Conservation (phyloP, 2,113 vertebrate genomes). For the Polyodon spathula region DNA sequence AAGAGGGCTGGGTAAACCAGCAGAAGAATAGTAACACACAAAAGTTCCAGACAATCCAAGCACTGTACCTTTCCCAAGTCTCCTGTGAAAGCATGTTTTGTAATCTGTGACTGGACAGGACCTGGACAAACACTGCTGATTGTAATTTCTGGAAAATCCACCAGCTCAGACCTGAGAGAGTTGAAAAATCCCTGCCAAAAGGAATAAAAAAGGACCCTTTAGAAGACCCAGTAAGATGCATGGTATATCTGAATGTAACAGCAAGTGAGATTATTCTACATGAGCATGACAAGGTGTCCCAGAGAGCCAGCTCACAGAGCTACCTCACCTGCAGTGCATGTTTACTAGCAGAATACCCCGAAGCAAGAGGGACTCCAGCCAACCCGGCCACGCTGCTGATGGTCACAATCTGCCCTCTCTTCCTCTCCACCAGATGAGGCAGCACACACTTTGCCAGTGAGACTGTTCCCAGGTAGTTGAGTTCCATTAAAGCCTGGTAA, state of each 20-base stretch:
- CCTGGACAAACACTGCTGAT: slow-evolving; percentile 80
- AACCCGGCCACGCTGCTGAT: slow-evolving; percentile 78
- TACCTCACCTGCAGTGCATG: slow-evolving; percentile 76
- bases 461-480: slow-evolving; percentile 84
- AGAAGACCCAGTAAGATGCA: too few species aligned
- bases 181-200: slow-evolving; percentile 79
- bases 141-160: slow-evolving; percentile 66
- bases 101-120: slow-evolving; percentile 79
- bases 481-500: slow-evolving; percentile 67
- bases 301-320: neutral
- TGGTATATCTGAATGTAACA: slow-evolving; percentile 69
- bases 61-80: slow-evolving; percentile 32
- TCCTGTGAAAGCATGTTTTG: slow-evolving; percentile 75
- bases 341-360: slow-evolving; percentile 84
- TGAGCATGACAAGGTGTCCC: too few species aligned
- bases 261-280: too few species aligned
- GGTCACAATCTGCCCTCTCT: slow-evolving; percentile 69
- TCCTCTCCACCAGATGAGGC: slow-evolving; percentile 73
- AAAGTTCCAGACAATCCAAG: too few species aligned
- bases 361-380: slow-evolving; percentile 58
- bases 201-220: neutral
- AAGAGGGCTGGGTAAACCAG: too few species aligned
- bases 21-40: too few species aligned
- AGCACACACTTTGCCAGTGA: slow-evolving; percentile 84
- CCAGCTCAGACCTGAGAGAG: slow-evolving; percentile 69